Base-by-base conservation (phyloP, 2,888 invertebrate genomes). In the Protophormia terraenovae region DNA sequence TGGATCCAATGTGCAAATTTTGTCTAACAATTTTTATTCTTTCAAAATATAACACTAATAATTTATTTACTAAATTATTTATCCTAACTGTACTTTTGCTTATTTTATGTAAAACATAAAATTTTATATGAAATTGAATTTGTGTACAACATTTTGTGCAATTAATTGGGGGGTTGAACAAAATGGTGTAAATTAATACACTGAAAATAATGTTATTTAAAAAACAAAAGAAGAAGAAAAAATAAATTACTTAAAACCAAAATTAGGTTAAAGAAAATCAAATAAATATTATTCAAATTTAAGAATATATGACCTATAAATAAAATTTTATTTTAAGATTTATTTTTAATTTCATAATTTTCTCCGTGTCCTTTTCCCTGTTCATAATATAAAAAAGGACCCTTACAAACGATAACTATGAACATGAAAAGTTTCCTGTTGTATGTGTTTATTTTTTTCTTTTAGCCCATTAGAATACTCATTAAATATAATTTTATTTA, bases 91-190 rank as follows among this genome's bases (percentile, higher is more conserved):
- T 62, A 19, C 6, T 19, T 7, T 47, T 19, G 16, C 29, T 53
- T 60, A 12, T 29, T 22, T 60, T 0, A 22, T 32, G 7, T 5
- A 73, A 62, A 78, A 69, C 14, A 55, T 14, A 55, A 62, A 76
- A 38, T 58, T 38, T 64, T 53, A 76, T 35, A 35, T 64, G 19
- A 53, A 76, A 41, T 45, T 75, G n/a, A 62, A 69, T 62, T 58
- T 67, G n/a, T 32, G 38, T 69, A 41, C 47, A 79, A 71, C 38
- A 16, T 41, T 64, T 62, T 53, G 27, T 50, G 67, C 24, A 62
- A 69, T 71, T 71, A 69, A 62, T 69, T 69, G 60, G 60, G 60
- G 60, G 50, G 71, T 69, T 27, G 62, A 14, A 47, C 24, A 58
- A 58, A 45, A 29, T 32, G 8, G 60, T 50, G 32, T 19, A 80